phyloP scores from a whole-genome alignment of 37 sponge, comb jelly and placozoan species.

The Ephydatia muelleri region DNA sequence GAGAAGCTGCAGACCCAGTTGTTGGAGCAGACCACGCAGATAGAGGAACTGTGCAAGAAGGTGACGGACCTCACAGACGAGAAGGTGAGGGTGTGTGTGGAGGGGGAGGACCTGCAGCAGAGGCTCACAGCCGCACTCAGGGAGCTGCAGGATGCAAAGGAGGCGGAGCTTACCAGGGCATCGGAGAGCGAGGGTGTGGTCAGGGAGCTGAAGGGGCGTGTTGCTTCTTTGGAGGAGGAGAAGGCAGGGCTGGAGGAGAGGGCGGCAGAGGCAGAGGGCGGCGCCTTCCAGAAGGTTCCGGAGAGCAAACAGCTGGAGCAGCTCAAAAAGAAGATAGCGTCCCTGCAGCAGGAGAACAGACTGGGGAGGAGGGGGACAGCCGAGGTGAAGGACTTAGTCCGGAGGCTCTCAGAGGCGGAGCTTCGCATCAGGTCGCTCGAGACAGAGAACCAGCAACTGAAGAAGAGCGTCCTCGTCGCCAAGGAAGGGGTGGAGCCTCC shows the following conservation, averaged over 20 bases:
- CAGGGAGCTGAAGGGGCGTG: conserved; percentile 35
- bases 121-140: background rate
- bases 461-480: background rate
- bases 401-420: background rate
- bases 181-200: conserved; percentile 42
- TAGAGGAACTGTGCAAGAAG: conserved; percentile 2
- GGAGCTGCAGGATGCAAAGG: conserved; percentile 21
- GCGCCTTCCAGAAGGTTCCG: conserved; percentile 16
- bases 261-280: background rate
- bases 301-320: conserved; percentile 28
- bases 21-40: background rate
- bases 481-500: background rate
- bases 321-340: conserved; percentile 12
- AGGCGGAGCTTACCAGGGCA: conserved; percentile 13
- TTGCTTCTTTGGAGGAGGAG: conserved; percentile 41
- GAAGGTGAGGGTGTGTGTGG: conserved; percentile 6
- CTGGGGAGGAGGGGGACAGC: background rate
- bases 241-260: background rate
- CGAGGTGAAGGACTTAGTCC: background rate
- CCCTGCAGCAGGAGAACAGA: background rate
- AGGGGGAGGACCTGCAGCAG: background rate
- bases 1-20: background rate
- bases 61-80: background rate
- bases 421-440: conserved; percentile 15
- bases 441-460: conserved; percentile 34